Base-by-base conservation (phyloP, 2,113 vertebrate species). In the Penelope pileata region DNA sequence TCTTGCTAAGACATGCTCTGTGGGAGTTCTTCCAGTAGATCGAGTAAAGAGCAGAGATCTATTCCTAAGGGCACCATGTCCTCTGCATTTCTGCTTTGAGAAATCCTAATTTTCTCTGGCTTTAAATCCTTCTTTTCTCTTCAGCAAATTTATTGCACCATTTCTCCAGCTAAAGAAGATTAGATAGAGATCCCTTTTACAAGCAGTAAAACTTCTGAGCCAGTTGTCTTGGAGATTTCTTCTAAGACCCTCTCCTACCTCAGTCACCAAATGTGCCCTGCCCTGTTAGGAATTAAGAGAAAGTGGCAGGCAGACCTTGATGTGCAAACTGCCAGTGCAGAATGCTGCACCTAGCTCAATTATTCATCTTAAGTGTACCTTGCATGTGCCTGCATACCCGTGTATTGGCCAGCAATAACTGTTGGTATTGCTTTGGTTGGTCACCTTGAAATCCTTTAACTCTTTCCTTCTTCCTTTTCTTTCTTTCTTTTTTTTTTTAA, bases 1-100 rank as follows among this genome's bases (percentile, higher is more conserved):
- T 95, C 80, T 94, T 91, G 84, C 80, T 84, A 93, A 91, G 83
- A 84, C 76, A 13, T 60, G 80, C 92, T 94, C 78, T 88, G 66
- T 8, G 19, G 85, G 93, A 93, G 93, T 86, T 95, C 88, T 95
- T 96, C 94, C 90, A 93, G 90, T 91, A 91, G 93, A 93, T 96
- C 68, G 14, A 96, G 80, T 96, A 91, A 96, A 95, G 79, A 96
- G 92, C 36, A 77, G 85, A 78, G 88, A 95, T 93, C 91, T 75
- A 1, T 95, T 93, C 79, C 90, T 83, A 60, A 86, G 83, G 72
- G 93, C 68, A 93, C 79, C 83, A 29, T 84, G 77, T 92, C 91
- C 80, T 91, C 68, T 93, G 7, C 22, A 8, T 78, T 90, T 88
- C 69, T 90, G 62, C 88, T 91, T 94, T 78, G 68, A 94, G 80